phyloP scores from a whole-genome alignment of 2,797 vertebrate species.

The Chelonia mydas region DNA sequence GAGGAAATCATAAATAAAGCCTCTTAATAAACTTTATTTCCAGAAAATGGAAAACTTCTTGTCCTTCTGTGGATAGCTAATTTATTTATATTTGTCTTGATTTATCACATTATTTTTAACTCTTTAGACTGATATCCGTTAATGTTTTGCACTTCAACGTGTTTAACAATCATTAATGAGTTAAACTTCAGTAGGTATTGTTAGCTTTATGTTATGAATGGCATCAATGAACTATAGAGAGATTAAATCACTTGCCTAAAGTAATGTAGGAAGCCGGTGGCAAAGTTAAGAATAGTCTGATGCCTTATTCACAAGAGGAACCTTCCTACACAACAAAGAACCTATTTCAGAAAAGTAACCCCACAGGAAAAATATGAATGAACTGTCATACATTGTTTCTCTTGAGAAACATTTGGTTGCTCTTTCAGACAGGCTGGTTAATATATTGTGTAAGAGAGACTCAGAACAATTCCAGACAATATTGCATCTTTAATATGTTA shows the following conservation, averaged over 20 bases:
- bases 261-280: too few relatives aligned
- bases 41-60: too few relatives aligned
- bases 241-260: too few relatives aligned
- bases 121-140: too few relatives aligned
- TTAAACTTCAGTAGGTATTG: neutral
- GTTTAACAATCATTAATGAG: neutral
- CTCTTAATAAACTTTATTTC: too few relatives aligned
- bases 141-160: neutral
- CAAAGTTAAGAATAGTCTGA: neutral
- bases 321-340: too few relatives aligned
- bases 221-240: neutral
- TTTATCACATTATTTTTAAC: too few relatives aligned
- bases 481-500: neutral
- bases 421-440: neutral
- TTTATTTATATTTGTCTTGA: too few relatives aligned
- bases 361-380: neutral
- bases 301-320: neutral
- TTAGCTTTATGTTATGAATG: neutral
- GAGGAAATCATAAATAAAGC: too few relatives aligned
- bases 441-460: neutral
- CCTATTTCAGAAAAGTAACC: too few relatives aligned
- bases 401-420: neutral
- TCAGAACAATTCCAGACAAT: neutral
- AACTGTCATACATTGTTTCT: fast-evolving
- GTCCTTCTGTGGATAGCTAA: too few relatives aligned